Evolutionary conservation across 2,797 vertebrate genomes (phyloP), one percentile per base, ranked within the genome.

Genomic region (Myotis pilosus): DNA sequence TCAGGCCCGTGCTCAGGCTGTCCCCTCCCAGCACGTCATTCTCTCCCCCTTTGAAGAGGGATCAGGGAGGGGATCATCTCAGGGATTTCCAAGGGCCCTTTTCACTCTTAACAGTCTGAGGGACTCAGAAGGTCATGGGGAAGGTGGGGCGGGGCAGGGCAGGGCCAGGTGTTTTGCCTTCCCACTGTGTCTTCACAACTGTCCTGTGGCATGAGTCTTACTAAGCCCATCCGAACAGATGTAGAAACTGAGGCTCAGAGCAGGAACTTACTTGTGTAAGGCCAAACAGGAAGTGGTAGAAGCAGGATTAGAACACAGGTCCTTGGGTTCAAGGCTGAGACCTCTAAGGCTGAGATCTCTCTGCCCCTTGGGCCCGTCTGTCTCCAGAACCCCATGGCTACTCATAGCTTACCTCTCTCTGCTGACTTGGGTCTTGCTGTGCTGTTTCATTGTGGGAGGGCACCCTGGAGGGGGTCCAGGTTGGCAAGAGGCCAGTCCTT

Each of bases 401-500:
- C 60, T 92, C 53, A 57, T 41, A 91, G 28, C 55, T 86, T 64
- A 72, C 33, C 41, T 68, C 23, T 38, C 25, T 33, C 19, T 91
- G 28, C 36, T 83, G 38, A 79, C 44, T 78, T 79, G 71, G 15
- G n/a, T 92, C 60, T 93, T 53, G 38, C 66, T 82, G n/a, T 92
- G 87, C 87, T 92, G 30, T 91, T 76, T 94, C 76, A 84, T 15
- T 84, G 28, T 87, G 69, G 72, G 74, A 92, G 51, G 94, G 49
- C 23, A 72, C 20, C 80, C 57, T 84, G 89, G 79, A 92, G 93
- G 66, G 53, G 66, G 86, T 75, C 74, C 69, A 91, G 55, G n/a
- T 81, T 49, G 78, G 53, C 55, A 84, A 76, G 74, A 96, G 81
- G 62, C 83, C 57, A 89, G 44, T 66, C 49, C 68, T 91, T 16